Conservation (phyloP, 1,140 invertebrate species). For the Apolygus lucorum region DNA sequence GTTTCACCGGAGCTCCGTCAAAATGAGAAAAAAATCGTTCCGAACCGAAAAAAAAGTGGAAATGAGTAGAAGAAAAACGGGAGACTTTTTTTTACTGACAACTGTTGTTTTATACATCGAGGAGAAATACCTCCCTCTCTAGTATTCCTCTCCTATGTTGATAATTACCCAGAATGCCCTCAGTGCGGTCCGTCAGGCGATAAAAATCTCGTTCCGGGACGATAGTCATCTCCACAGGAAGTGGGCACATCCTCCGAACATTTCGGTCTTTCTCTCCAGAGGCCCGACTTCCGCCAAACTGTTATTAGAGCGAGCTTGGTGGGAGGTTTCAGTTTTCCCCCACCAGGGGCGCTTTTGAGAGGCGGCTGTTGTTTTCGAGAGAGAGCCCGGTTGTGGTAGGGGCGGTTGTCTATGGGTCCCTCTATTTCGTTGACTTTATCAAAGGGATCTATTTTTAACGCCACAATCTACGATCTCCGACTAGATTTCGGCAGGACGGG, state of each 20-base stretch:
- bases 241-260: slow-evolving; percentile 8
- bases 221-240: slow-evolving; percentile 2
- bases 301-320: slow-evolving; percentile 16
- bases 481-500: no score
- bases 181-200: background rate
- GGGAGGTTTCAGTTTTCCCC: no score
- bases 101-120: slow-evolving; percentile 7
- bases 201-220: slow-evolving; percentile 6
- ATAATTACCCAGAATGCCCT: slow-evolving; percentile 7
- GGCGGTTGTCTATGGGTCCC: no score
- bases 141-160: background rate
- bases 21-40: no score
- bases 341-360: no score
- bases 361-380: no score
- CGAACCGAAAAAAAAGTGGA: slow-evolving; percentile 13
- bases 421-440: no score
- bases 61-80: slow-evolving; percentile 9
- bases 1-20: no score
- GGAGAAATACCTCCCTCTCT: background rate
- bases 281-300: slow-evolving; percentile 2
- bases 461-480: no score
- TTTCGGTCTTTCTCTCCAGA: background rate
- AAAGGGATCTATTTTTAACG: no score
- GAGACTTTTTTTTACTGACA: background rate
- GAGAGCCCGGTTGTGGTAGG: no score